These are phyloP conservation scores for Sebastes flavidus DNA, from an alignment of 2,797 vertebrate genomes.

Conservation along the genomic window DNA sequence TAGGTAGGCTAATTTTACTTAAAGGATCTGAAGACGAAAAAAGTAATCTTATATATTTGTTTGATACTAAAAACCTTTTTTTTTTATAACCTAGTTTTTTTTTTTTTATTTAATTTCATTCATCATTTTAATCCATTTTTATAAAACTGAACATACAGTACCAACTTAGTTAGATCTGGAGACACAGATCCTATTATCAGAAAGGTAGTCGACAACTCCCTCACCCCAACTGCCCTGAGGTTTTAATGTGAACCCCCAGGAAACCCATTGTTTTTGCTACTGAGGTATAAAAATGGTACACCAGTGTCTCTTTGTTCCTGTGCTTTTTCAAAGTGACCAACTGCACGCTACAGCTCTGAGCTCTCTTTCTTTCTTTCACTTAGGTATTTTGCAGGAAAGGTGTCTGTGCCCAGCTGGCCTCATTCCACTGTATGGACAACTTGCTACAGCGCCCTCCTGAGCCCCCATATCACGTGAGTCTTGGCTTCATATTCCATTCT, in stretches of 20 bases:
- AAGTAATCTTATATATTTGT: too few relatives aligned
- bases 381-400: neutral
- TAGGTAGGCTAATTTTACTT: too few relatives aligned
- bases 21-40: too few relatives aligned
- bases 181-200: neutral
- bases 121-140: too few relatives aligned
- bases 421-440: neutral
- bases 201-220: neutral
- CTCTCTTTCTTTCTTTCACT: neutral
- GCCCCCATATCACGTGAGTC: neutral
- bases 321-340: neutral
- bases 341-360: neutral
- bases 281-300: neutral
- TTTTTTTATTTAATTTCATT: too few relatives aligned
- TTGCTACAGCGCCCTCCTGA: neutral
- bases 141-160: too few relatives aligned
- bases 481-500: slow-evolving; percentile 21
- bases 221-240: neutral
- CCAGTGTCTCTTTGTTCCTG: neutral
- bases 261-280: neutral
- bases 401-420: neutral
- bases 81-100: too few relatives aligned
- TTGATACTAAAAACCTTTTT: too few relatives aligned
- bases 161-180: neutral
- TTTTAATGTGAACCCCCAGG: neutral